Conservation (phyloP, 2,888 invertebrate species). For the Heliconius charithonia region DNA sequence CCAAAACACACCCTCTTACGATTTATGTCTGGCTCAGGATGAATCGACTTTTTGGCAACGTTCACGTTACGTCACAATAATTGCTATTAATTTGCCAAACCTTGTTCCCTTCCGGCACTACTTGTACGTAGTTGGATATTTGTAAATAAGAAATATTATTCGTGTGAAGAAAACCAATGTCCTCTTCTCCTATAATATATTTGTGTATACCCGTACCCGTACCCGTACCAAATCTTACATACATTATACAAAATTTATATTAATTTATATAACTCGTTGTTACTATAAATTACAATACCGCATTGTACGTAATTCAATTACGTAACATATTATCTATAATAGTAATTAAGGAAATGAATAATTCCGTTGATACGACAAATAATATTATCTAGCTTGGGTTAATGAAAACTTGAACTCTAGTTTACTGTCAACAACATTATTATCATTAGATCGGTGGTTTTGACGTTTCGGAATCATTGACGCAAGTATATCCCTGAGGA, state of each 20-base stretch:
- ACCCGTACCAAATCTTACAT: not conserved
- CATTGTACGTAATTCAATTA: conserved; percentile 23
- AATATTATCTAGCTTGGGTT: conserved; percentile 58
- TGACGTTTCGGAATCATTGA: conserved; percentile 63
- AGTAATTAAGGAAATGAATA: conserved; percentile 40
- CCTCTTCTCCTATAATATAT: not conserved
- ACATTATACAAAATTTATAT: not conserved
- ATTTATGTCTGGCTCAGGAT: conserved; percentile 58
- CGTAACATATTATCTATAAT: conserved; percentile 20
- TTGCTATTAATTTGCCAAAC: conserved; percentile 27
- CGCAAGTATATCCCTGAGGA: conserved; percentile 65
- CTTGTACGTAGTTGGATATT: conserved; percentile 20
- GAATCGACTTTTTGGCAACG: conserved; percentile 45
- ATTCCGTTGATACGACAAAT: conserved; percentile 46
- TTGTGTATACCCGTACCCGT: too few species aligned
- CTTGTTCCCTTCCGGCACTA: conserved; percentile 23
- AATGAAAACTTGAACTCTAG: conserved; percentile 66
- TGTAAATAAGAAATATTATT: not conserved
- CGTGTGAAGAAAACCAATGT: not conserved
- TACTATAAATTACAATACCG: not conserved
- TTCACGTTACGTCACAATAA: conserved; percentile 37
- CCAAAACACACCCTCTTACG: conserved; percentile 63
- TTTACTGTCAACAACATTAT: conserved; percentile 61
- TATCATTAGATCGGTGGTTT: conserved; percentile 56
- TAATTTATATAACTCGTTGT: conserved; percentile 4